A percentile compares a stretch with the other conserved stretches of the same genome.
phyloP scores from a whole-genome alignment of 2,113 vertebrate genomes.

The Herpetotheres cachinnans region DNA sequence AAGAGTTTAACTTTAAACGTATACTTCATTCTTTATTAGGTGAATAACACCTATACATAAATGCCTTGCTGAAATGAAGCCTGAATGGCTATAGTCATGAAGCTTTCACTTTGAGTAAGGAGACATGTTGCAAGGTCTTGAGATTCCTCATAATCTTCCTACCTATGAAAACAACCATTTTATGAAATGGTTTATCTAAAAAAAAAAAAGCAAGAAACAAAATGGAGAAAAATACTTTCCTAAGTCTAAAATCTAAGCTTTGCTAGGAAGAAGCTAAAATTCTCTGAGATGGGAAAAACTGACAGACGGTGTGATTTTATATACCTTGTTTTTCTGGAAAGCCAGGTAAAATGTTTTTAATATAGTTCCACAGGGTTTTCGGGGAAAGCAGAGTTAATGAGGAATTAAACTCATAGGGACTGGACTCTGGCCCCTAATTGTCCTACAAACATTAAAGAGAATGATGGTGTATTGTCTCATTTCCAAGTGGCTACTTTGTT shows the following conservation, averaged over 20 bases:
- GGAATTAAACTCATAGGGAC: background rate
- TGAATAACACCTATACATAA: background rate
- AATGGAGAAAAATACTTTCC: background rate
- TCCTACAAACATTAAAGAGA: background rate
- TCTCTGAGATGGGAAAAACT: background rate
- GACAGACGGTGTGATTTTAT: background rate
- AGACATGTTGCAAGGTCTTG: background rate
- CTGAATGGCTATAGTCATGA: background rate
- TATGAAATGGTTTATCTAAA: background rate
- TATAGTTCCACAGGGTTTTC: background rate
- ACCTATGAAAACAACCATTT: background rate
- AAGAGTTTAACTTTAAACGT: background rate
- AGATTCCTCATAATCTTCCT: background rate
- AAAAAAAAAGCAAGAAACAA: background rate
- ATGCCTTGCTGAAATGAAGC: background rate
- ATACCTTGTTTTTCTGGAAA: background rate
- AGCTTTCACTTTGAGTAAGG: background rate
- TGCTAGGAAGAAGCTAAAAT: background rate
- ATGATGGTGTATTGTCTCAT: background rate
- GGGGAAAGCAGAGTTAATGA: background rate
- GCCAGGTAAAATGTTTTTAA: background rate
- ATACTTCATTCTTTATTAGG: background rate
- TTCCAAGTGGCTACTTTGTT: background rate
- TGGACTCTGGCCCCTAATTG: background rate
- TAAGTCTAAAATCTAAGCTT: background rate